Evolutionary conservation across 2,113 vertebrate genomes (phyloP), one percentile per base, ranked within the genome.

Genomic region (Micronycteris hirsuta): DNA sequence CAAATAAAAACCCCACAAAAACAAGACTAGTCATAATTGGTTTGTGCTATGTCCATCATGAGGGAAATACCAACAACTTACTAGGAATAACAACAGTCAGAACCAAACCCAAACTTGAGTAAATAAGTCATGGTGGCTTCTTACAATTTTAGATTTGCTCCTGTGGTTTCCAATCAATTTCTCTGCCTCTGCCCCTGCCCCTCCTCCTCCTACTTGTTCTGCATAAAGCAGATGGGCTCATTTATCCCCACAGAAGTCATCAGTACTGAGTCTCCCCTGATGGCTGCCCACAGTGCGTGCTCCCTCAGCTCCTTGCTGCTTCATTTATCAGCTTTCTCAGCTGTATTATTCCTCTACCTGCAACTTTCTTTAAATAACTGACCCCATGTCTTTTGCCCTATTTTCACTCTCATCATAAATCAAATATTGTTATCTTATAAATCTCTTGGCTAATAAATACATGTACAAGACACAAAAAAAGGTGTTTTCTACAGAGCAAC

Each of bases 401-500:
- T 58, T 92, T 84, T 82, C 19, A 87, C 31, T 92, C n/a, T 91
- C 5, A 73, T 33, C 38, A 95, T 88, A 90, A 89, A 85, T n/a
- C 33, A 94, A 74, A 78, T 78, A 70, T 54, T 56, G 3, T 73
- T 31, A 36, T 43, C 12, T 89, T 33, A 45, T 86, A 31, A 83
- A 71, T 38, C 49, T 56, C 15, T 86, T 93, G n/a, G 3, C 19
- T 76, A 61, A 95, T 77, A 70, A 52, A 89, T 56, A 58, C 17
- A 86, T 24, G 0, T 83, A 49, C 43, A 83, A 33, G 20, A 68
- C 31, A 52, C 3, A 68, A 74, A 85, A 31, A 83, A 20, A 93
- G 63, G 41, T n/a, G 1, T 4, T 93, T 38, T 4, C 24, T 81
- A 65, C 3, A 38, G 33, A 84, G 43, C 5, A 76, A 88, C 3